Conservation (phyloP, 30 jellyfish, hydroid and myxozoan species). For the Hydractinia echinata region DNA sequence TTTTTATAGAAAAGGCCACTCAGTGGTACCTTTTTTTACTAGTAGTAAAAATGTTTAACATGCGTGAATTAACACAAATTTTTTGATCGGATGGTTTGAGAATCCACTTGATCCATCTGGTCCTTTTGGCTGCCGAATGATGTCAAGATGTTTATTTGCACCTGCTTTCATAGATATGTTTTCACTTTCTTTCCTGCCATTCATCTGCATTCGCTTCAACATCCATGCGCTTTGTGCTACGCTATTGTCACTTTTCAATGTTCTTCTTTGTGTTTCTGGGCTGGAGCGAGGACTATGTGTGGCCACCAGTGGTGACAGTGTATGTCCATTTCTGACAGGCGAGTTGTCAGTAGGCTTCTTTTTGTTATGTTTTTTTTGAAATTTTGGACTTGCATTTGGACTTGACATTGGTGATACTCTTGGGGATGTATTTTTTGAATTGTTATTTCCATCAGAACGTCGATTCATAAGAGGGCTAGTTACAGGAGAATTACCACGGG, state of each 20-base stretch:
- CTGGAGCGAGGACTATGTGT: conserved; percentile 75
- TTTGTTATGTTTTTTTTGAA: conserved; percentile 26
- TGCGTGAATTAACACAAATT: conserved; percentile 29
- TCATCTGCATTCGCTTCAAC: conserved; percentile 55
- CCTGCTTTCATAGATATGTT: conserved; percentile 53
- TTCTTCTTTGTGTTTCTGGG: conserved; percentile 67
- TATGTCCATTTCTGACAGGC: conserved; percentile 15
- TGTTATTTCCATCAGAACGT: conserved; percentile 36
- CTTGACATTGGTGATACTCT: conserved; percentile 22
- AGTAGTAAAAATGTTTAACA: background rate
- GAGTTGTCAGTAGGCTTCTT: conserved; percentile 29
- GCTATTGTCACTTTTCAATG: conserved; percentile 38
- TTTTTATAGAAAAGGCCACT: too few relatives aligned
- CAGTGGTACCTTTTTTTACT: too few relatives aligned
- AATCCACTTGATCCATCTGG: conserved; percentile 99
- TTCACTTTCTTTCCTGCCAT: conserved; percentile 40
- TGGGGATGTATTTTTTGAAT: conserved; percentile 36
- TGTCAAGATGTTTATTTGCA: conserved; percentile 41
- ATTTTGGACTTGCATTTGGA: conserved; percentile 46
- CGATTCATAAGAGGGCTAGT: conserved; percentile 70
- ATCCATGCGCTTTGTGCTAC: conserved; percentile 92
- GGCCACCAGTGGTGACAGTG: conserved; percentile 79
- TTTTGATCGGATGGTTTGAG: conserved; percentile 32
- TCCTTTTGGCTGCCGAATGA: conserved; percentile 94
- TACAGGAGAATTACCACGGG: conserved; percentile 47